phyloP scores from a whole-genome alignment of 2,797 vertebrate species.

The Phrynocephalus forsythii region DNA sequence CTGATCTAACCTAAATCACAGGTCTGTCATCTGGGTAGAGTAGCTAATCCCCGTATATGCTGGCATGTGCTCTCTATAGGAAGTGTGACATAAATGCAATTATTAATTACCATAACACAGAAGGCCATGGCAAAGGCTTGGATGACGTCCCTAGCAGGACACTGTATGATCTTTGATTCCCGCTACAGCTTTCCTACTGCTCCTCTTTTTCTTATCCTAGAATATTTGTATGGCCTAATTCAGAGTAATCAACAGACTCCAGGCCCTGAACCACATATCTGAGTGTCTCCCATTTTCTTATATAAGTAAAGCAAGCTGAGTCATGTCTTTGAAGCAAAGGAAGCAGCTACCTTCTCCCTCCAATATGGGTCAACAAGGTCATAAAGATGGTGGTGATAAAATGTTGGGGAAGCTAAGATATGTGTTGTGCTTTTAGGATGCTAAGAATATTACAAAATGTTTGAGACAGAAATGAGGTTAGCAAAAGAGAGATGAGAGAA shows the following conservation, averaged over 20 bases:
- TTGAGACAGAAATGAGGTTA: conserved; percentile 55
- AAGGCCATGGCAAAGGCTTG: neutral
- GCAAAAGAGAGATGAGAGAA: conserved; percentile 52
- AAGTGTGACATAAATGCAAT: neutral
- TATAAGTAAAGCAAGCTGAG: conserved; percentile 58
- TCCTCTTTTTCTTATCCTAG: conserved; percentile 37
- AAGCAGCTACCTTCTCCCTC: conserved; percentile 61
- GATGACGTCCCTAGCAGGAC: neutral
- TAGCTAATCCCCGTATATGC: neutral
- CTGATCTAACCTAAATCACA: neutral
- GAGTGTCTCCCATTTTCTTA: conserved; percentile 30
- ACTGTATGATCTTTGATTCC: neutral
- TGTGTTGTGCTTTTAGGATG: neutral
- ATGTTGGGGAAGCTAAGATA: conserved; percentile 32
- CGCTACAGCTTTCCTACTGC: neutral
- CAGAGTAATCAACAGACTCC: neutral
- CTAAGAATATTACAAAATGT: conserved; percentile 50
- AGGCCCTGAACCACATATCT: conserved; percentile 52
- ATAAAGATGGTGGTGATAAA: conserved; percentile 64
- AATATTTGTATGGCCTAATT: conserved; percentile 47
- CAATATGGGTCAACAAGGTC: conserved; percentile 67
- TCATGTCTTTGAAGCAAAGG: conserved; percentile 51
- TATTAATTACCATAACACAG: neutral
- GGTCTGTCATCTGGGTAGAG: neutral
- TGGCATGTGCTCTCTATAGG: neutral